A percentile compares a stretch with the other conserved stretches of the same genome.
Conservation (phyloP, 2,888 invertebrate genomes). For the Trichopria drosophilae region DNA sequence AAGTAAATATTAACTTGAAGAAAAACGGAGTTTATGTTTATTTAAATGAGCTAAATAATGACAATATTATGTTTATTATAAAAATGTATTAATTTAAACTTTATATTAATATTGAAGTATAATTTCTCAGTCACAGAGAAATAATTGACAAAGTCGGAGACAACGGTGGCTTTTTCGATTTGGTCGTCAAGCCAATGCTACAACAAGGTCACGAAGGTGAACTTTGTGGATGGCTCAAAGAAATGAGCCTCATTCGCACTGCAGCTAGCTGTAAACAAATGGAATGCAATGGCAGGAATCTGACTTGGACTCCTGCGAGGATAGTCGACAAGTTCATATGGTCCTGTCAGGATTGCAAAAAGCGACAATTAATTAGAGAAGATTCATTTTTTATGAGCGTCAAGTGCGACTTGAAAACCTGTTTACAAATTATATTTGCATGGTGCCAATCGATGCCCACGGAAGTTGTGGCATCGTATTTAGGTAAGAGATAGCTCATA, state of each 20-base stretch:
- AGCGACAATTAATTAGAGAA: constrained; percentile 60
- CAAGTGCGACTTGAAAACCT: constrained; percentile 66
- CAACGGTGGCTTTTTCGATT: constrained; percentile 57
- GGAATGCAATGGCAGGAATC: constrained; percentile 56
- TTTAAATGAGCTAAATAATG: no score
- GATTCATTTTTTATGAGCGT: constrained; percentile 66
- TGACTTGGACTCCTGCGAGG: constrained; percentile 61
- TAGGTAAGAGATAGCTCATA: constrained; percentile 62
- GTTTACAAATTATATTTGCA: constrained; percentile 65
- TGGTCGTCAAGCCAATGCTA: constrained; percentile 60
- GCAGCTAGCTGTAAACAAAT: constrained; percentile 53
- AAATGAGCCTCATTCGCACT: constrained; percentile 59
- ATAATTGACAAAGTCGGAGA: constrained; percentile 43
- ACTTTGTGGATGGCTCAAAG: constrained; percentile 61
- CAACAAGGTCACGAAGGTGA: constrained; percentile 62
- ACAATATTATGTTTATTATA: no score
- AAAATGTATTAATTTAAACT: no score
- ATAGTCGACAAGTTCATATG: constrained; percentile 62
- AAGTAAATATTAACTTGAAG: no score
- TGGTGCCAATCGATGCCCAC: constrained; percentile 69
- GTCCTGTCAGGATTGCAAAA: constrained; percentile 59
- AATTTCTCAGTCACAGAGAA: constrained; percentile 29
- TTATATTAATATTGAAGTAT: constrained; percentile 1
- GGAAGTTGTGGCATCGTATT: constrained; percentile 60
- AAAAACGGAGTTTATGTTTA: no score